Evolutionary conservation across 2,113 vertebrate genomes (phyloP).

Genomic region (Hemibagrus wyckioides): DNA sequence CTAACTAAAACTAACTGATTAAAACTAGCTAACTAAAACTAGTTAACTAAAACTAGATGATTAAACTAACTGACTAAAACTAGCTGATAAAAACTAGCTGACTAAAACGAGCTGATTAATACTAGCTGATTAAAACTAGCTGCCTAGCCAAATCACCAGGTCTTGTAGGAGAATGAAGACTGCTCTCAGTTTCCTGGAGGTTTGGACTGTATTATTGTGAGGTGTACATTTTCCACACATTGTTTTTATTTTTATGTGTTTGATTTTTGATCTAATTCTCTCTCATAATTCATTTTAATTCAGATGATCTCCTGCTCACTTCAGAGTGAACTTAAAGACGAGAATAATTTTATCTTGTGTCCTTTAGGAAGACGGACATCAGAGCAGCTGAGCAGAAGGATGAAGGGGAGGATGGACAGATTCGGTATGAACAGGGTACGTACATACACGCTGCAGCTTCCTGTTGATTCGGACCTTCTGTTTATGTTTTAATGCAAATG

Average conservation of each 20-base stretch:
- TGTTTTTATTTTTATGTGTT: background rate
- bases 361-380: constrained; percentile 2
- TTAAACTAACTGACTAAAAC: too few species aligned
- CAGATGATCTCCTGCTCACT: background rate
- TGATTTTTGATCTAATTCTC: background rate
- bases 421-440: background rate
- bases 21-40: too few species aligned
- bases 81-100: too few species aligned
- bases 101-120: too few species aligned
- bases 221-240: too few species aligned
- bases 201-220: too few species aligned
- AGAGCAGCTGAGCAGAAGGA: constrained; percentile 13
- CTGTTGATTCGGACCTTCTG: background rate
- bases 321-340: background rate
- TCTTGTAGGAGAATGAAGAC: too few species aligned
- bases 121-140: too few species aligned
- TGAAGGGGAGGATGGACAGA: background rate
- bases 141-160: too few species aligned
- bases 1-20: too few species aligned
- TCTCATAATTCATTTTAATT: background rate
- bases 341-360: background rate
- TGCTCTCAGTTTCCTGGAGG: too few species aligned
- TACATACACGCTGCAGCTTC: background rate
- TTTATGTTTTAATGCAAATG: background rate
- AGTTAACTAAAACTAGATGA: too few species aligned